A percentile compares a stretch with the other conserved stretches of the same genome.
phyloP scores from a whole-genome alignment of 2,797 vertebrate species.

The Garrulus glandarius region DNA sequence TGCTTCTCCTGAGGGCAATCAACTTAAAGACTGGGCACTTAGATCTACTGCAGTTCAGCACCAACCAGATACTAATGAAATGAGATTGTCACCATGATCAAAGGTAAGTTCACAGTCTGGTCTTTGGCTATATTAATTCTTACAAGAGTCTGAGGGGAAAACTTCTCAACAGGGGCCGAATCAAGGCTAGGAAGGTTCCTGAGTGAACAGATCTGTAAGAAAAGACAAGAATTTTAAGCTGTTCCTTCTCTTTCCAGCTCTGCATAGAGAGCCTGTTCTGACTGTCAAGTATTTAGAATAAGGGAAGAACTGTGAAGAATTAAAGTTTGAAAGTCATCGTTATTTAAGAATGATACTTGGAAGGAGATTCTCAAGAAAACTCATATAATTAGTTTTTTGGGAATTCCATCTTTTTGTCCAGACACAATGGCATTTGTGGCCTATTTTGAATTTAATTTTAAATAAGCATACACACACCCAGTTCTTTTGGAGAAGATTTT shows the following conservation, averaged over 20 bases:
- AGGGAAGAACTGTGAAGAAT: not conserved
- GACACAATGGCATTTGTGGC: not conserved
- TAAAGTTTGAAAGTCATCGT: not conserved
- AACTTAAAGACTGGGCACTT: not conserved
- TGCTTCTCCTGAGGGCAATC: not conserved
- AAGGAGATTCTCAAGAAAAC: not conserved
- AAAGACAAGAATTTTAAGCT: not conserved
- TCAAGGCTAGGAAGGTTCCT: not conserved
- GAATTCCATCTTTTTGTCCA: not conserved
- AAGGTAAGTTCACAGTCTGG: not conserved
- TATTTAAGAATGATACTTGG: not conserved
- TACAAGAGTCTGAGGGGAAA: not conserved
- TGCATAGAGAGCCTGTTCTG: not conserved
- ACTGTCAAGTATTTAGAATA: not conserved
- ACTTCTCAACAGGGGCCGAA: not conserved
- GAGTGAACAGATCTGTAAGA: not conserved
- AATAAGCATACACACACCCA: not conserved
- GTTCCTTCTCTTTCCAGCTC: not conserved
- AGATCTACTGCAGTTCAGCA: not conserved
- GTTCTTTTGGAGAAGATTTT: not conserved
- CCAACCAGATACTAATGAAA: not conserved
- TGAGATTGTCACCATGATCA: not conserved
- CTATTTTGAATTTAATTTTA: not conserved
- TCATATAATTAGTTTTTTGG: not conserved
- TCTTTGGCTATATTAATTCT: not conserved